These are phyloP conservation scores for Pristionchus japonicus DNA, from an alignment of 2,888 invertebrate species.

Conservation along the genomic window DNA sequence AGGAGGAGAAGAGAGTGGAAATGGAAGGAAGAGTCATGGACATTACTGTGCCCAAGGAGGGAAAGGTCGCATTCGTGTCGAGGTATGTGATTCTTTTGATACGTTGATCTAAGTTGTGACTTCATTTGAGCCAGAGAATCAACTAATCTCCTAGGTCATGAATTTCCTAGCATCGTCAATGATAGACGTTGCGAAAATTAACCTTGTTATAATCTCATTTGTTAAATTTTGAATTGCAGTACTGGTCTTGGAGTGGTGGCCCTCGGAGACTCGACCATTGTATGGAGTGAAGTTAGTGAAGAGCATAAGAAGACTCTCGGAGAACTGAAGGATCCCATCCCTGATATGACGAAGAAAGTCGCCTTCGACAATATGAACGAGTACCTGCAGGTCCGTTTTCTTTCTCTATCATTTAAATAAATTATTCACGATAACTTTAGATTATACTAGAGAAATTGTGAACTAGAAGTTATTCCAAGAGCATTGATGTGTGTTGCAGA, in stretches of 20 bases:
- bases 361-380: constrained; percentile 44
- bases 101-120: too few relatives aligned
- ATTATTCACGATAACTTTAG: background rate
- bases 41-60: background rate
- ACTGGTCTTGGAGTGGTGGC: background rate
- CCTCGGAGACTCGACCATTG: background rate
- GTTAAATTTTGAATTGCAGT: background rate
- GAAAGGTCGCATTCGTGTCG: constrained; percentile 1
- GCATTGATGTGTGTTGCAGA: background rate
- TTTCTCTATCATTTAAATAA: too few relatives aligned
- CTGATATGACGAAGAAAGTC: constrained; percentile 43
- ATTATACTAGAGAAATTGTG: background rate
- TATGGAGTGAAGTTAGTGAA: constrained; percentile 12
- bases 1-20: background rate
- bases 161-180: too few relatives aligned
- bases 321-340: constrained; percentile 35
- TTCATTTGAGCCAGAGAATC: too few relatives aligned
- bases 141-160: too few relatives aligned
- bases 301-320: constrained; percentile 16
- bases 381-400: constrained; percentile 32
- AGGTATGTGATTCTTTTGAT: too few relatives aligned
- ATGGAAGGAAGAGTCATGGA: constrained; percentile 33
- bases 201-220: too few relatives aligned
- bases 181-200: too few relatives aligned
- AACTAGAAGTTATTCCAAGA: background rate